These are phyloP conservation scores for Callithrix jacchus DNA, from an alignment of 2,113 vertebrate species.

Conservation along the genomic window DNA sequence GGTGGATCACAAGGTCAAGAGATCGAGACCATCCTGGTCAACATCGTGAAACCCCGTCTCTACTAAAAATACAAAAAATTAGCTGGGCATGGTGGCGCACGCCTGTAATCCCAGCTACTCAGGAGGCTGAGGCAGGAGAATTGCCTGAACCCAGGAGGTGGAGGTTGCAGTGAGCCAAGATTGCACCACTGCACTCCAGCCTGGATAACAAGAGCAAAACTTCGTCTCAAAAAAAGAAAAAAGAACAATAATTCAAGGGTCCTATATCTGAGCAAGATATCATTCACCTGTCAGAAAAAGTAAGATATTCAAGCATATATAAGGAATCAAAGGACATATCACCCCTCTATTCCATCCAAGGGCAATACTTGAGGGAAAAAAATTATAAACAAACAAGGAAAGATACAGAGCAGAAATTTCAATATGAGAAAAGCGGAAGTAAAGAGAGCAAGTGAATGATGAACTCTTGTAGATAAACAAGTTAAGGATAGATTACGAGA, in stretches of 20 bases:
- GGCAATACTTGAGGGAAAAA: not conserved
- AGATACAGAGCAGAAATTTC: constrained; percentile 20
- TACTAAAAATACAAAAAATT: no score
- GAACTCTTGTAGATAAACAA: not conserved
- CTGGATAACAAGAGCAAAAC: no score
- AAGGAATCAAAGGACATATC: not conserved
- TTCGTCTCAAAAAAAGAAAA: not conserved
- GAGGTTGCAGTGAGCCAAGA: no score
- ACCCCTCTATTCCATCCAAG: not conserved
- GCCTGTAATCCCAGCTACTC: no score
- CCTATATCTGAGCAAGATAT: not conserved
- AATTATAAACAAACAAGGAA: not conserved
- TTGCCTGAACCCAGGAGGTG: no score
- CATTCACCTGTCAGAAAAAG: not conserved
- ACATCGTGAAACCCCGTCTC: no score
- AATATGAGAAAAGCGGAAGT: not conserved
- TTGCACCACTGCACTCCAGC: no score
- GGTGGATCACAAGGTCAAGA: no score
- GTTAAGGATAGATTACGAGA: not conserved
- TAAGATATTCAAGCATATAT: not conserved
- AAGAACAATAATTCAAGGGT: not conserved
- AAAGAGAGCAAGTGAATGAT: not conserved
- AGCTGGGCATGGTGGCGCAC: no score
- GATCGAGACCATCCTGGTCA: no score
- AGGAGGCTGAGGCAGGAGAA: no score